Conservation (phyloP, 2,113 vertebrate genomes). For the Laticauda colubrina region DNA sequence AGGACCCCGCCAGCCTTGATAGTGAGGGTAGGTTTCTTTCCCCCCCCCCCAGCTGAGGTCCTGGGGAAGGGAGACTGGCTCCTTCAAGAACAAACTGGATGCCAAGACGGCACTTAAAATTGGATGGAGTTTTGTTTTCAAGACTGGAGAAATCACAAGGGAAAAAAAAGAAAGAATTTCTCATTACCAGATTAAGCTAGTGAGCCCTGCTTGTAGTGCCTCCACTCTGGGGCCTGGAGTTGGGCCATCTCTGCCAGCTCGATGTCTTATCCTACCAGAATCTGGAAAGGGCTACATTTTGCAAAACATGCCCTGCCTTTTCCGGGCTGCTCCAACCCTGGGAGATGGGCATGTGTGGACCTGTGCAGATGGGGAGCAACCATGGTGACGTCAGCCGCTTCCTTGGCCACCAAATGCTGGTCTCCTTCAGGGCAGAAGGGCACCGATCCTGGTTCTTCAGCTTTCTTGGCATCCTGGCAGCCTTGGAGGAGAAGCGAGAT, state of each 20-base stretch:
- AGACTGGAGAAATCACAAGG: neutral
- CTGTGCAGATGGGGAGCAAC: neutral
- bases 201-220: neutral
- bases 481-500: neutral
- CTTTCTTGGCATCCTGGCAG: neutral
- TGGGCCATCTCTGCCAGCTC: neutral
- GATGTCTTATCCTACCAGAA: neutral
- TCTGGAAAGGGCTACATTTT: neutral
- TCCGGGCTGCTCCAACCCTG: neutral
- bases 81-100: neutral
- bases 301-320: neutral
- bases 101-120: neutral
- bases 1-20: neutral
- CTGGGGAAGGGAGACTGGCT: neutral
- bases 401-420: neutral
- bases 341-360: neutral
- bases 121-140: neutral
- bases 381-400: neutral
- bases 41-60: no score
- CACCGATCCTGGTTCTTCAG: rapidly evolving
- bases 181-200: neutral
- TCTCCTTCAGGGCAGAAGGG: neutral
- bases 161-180: neutral
- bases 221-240: neutral
- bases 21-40: neutral